Conservation (phyloP, 2,888 invertebrate genomes). For the Quadroppia sp. region DNA sequence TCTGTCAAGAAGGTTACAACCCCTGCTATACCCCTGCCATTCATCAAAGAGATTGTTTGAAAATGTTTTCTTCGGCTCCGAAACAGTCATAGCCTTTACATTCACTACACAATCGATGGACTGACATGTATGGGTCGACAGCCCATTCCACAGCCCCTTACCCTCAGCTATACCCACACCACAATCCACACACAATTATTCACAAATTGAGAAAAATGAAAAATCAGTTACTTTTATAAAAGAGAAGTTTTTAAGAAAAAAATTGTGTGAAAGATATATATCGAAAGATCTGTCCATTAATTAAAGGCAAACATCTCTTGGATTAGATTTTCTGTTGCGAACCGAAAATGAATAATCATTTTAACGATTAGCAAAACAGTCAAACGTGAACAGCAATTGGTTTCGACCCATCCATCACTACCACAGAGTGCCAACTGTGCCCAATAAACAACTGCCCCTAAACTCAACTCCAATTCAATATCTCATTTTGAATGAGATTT, state of each 20-base stretch:
- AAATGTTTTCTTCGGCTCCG: background rate
- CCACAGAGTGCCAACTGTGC: background rate
- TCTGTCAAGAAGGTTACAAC: conserved; percentile 33
- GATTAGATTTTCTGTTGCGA: background rate
- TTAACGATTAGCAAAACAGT: background rate
- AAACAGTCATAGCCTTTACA: background rate
- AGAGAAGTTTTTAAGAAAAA: background rate
- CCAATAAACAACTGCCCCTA: background rate
- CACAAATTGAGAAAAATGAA: background rate
- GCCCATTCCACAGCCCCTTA: background rate
- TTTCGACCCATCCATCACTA: conserved; percentile 13
- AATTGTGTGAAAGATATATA: background rate
- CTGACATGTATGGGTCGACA: conserved; percentile 5
- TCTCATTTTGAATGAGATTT: background rate
- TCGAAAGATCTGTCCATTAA: background rate
- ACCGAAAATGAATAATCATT: conserved; percentile 19
- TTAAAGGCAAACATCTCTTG: background rate
- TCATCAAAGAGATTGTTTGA: conserved; percentile 5
- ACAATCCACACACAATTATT: background rate
- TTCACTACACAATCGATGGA: background rate
- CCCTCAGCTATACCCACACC: background rate
- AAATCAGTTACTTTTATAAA: background rate
- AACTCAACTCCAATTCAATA: background rate
- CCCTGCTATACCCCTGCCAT: conserved; percentile 24
- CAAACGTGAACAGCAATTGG: conserved; percentile 25